A percentile compares a stretch with the other conserved stretches of the same genome.
Evolutionary conservation across 1,140 invertebrate genomes (phyloP).

Genomic region (Nephila pilipes): DNA sequence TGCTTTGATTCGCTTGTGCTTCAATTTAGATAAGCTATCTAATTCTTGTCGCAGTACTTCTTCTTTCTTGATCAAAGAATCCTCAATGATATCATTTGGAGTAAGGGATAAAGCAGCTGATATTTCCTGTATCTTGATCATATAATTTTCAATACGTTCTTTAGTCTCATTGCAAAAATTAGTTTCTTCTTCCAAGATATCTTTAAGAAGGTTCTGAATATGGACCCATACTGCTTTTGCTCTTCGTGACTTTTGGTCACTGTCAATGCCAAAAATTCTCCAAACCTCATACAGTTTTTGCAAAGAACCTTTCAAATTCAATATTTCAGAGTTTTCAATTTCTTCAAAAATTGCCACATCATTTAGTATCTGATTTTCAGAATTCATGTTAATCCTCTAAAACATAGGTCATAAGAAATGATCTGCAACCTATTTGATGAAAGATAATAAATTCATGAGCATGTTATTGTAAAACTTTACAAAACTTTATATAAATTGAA

Average conservation of each 20-base stretch:
- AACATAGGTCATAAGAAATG: not conserved
- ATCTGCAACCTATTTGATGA: too few species aligned
- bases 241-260: not conserved
- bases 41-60: conserved; percentile 44
- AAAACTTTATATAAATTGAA: too few species aligned
- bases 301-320: not conserved
- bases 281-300: conserved; percentile 44
- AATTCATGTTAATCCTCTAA: not conserved
- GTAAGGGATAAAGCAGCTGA: not conserved
- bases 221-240: conserved; percentile 47
- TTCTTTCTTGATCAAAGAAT: conserved; percentile 58
- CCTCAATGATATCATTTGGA: not conserved
- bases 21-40: conserved; percentile 54
- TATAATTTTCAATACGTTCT: conserved; percentile 33
- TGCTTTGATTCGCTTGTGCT: conserved; percentile 32
- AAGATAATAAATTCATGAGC: too few species aligned
- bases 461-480: too few species aligned
- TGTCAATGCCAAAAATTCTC: conserved; percentile 50
- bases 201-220: conserved; percentile 37
- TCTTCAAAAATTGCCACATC: conserved; percentile 24
- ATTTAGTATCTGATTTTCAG: not conserved
- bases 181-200: conserved; percentile 49
- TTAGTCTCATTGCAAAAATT: conserved; percentile 5
- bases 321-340: not conserved
- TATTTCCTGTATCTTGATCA: conserved; percentile 44